Evolutionary conservation across 2,888 invertebrate genomes (phyloP), one percentile per base, ranked within the genome.

Genomic region (Chironomus riparius): DNA sequence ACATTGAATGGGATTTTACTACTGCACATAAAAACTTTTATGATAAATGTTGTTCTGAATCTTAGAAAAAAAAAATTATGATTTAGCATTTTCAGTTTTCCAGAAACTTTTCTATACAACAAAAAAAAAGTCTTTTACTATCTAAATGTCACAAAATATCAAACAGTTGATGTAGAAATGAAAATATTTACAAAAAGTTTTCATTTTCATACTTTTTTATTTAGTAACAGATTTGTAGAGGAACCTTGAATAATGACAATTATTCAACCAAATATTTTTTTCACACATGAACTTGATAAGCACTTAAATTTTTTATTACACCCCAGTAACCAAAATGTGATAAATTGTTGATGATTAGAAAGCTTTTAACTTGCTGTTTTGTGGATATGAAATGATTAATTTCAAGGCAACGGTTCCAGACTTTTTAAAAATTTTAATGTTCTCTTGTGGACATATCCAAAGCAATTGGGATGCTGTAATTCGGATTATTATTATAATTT

Each of bases 1-100:
- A 65, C 65, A 65, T 65, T 65, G 65, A 65, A 65, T 65, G 65
- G 24, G 65, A 65, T 24, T 65, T 65, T 18, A 56, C 56, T 38
- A 38, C 38, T 56, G 56, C 56, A 56, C 56, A 56, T 56, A 56
- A 18, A 18, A 56, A n/a, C 18, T 15, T 15, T 56, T 56, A 56
- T 56, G 65, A 65, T 12, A 2, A 18, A 65, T 15, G 21, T 65
- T 38, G 10, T 38, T 38, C 38, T 38, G 38, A 38, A 38, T 38
- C 38, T 65, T 65, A 65, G 65, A 65, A 21, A 65, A 24, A 10
- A 65, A 21, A 65, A 24, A 10, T 65, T n/a, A 15, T 56, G 5
- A 15, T 56, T 15, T n/a, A 15, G 56, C 4, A 56, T 65, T 65
- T 65, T 65, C 21, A 24, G 21, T 65, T 65, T 24, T 65, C 65